These are phyloP conservation scores for Smittia aterrima DNA, from an alignment of 2,888 invertebrate genomes.

Conservation along the genomic window DNA sequence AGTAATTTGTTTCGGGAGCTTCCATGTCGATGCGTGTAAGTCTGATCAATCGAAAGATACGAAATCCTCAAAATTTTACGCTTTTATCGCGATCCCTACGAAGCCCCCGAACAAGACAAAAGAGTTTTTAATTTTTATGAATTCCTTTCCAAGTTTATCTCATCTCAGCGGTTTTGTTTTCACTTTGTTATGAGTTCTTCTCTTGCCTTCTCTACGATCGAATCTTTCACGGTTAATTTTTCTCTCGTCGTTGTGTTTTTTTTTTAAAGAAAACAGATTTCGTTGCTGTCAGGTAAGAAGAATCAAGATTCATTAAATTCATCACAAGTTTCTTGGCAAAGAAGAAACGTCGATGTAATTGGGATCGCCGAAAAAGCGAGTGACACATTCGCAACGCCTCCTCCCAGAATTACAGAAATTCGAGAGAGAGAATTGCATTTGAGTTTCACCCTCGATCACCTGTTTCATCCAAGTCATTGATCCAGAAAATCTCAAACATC, in stretches of 20 bases:
- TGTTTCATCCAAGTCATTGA: conserved; percentile 32
- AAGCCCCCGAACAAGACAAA: background rate
- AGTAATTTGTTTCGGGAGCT: no score
- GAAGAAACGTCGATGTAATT: no score
- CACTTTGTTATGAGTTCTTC: background rate
- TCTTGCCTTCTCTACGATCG: background rate
- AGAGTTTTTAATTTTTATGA: conserved; percentile 14
- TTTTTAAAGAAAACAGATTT: background rate
- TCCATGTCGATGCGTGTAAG: no score
- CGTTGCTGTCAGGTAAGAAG: conserved; percentile 11
- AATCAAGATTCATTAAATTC: background rate
- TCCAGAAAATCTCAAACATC: conserved; percentile 30
- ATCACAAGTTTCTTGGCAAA: no score
- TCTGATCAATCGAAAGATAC: no score
- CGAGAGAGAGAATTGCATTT: no score
- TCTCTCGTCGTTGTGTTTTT: background rate
- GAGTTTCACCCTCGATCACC: conserved; percentile 1
- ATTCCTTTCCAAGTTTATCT: background rate
- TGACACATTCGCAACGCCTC: no score
- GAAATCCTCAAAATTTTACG: no score
- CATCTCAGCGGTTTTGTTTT: conserved; percentile 21
- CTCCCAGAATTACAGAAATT: no score
- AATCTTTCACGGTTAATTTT: conserved; percentile 22
- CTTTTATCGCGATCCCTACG: no score
- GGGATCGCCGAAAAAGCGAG: no score